These are phyloP conservation scores for Sciurus carolinensis DNA, from an alignment of 2,797 vertebrate species.

Conservation along the genomic window DNA sequence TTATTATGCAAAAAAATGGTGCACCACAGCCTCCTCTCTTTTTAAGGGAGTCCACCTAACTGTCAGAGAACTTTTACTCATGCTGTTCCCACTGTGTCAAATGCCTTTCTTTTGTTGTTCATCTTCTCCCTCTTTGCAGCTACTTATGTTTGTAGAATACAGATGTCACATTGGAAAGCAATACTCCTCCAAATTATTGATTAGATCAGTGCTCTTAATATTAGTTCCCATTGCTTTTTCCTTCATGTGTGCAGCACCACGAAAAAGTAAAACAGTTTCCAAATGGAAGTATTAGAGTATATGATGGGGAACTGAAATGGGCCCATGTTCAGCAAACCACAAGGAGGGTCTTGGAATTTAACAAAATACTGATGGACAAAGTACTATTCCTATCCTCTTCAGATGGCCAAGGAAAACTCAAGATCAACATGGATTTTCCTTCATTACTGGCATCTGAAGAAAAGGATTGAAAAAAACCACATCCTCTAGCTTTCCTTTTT, in stretches of 20 bases:
- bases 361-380: neutral
- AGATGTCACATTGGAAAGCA: neutral
- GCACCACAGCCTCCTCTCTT: neutral
- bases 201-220: neutral
- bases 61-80: neutral
- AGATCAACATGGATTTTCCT: neutral
- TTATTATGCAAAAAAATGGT: neutral
- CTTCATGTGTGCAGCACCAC: neutral
- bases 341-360: neutral
- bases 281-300: neutral
- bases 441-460: neutral
- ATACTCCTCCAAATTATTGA: accelerated
- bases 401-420: neutral
- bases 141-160: neutral
- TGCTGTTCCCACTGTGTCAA: neutral
- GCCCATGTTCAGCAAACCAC: neutral
- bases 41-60: neutral
- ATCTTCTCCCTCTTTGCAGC: neutral
- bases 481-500: neutral
- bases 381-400: neutral
- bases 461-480: neutral
- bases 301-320: too few species aligned
- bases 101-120: neutral
- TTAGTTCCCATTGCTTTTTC: neutral
- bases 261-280: neutral